Conservation (phyloP, 2,113 vertebrate genomes). For the Sturnira hondurensis region DNA sequence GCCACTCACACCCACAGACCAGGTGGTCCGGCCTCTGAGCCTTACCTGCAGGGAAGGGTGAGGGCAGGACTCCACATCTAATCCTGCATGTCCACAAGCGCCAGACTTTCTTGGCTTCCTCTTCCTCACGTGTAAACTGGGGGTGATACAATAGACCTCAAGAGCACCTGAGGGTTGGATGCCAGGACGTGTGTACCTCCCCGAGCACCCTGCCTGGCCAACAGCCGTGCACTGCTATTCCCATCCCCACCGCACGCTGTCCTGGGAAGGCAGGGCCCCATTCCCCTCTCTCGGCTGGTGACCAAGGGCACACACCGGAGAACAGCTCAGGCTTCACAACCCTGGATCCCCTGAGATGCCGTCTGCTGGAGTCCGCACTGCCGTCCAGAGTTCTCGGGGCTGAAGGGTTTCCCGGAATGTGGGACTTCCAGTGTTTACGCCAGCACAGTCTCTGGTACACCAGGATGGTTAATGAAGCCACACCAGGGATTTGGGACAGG, state of each 20-base stretch:
- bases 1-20: neutral
- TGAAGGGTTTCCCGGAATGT: neutral
- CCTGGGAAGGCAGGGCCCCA: neutral
- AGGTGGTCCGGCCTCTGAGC: neutral
- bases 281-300: neutral
- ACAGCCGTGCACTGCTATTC: neutral
- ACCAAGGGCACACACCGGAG: neutral
- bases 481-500: neutral
- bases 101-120: neutral
- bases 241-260: fast-evolving
- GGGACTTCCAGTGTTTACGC: neutral
- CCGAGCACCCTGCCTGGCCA: neutral
- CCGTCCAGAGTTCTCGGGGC: neutral
- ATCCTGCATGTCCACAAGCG: neutral
- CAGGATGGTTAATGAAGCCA: neutral
- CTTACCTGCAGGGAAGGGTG: neutral
- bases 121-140: neutral
- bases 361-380: neutral
- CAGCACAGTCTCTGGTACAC: neutral
- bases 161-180: neutral
- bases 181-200: neutral
- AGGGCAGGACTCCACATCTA: neutral
- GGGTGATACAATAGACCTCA: neutral
- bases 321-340: neutral
- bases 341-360: neutral